Conservation (phyloP, 1,140 invertebrate species). For the Thaumetopoea pityocampa region DNA sequence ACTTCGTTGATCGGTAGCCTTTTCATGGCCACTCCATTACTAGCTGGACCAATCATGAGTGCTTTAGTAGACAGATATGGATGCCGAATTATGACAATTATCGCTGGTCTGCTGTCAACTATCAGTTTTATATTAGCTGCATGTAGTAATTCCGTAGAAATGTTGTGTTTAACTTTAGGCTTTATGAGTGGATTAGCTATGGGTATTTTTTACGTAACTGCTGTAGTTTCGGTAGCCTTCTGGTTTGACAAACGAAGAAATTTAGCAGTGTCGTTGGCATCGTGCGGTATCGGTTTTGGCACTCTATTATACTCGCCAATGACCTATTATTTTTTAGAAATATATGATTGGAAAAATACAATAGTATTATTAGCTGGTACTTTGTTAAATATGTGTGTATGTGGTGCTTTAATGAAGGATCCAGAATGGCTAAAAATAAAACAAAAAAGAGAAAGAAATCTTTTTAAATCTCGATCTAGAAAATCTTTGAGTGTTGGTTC, state of each 20-base stretch:
- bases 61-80: slow-evolving; percentile 92
- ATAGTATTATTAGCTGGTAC: slow-evolving; percentile 86
- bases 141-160: slow-evolving; percentile 81
- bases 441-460: slow-evolving; percentile 41
- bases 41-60: slow-evolving; percentile 90
- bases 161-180: slow-evolving; percentile 90
- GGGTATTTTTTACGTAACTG: slow-evolving; percentile 90
- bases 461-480: slow-evolving; percentile 40
- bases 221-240: slow-evolving; percentile 94
- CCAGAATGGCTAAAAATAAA: slow-evolving; percentile 81
- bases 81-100: slow-evolving; percentile 88
- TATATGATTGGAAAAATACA: slow-evolving; percentile 90
- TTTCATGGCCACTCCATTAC: slow-evolving; percentile 89
- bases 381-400: slow-evolving; percentile 91
- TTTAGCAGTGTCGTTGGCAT: slow-evolving; percentile 83
- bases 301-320: slow-evolving; percentile 89
- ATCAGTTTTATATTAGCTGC: slow-evolving; percentile 86
- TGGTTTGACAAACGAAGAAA: slow-evolving; percentile 95
- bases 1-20: slow-evolving; percentile 91
- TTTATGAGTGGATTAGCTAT: slow-evolving; percentile 90
- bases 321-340: slow-evolving; percentile 80
- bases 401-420: slow-evolving; percentile 90
- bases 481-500: slow-evolving; percentile 51
- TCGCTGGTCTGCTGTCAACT: slow-evolving; percentile 84
- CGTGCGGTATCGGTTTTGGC: slow-evolving; percentile 63